phyloP scores from a whole-genome alignment of 2,113 vertebrate species.

The Thalassarche chlororhynchos region DNA sequence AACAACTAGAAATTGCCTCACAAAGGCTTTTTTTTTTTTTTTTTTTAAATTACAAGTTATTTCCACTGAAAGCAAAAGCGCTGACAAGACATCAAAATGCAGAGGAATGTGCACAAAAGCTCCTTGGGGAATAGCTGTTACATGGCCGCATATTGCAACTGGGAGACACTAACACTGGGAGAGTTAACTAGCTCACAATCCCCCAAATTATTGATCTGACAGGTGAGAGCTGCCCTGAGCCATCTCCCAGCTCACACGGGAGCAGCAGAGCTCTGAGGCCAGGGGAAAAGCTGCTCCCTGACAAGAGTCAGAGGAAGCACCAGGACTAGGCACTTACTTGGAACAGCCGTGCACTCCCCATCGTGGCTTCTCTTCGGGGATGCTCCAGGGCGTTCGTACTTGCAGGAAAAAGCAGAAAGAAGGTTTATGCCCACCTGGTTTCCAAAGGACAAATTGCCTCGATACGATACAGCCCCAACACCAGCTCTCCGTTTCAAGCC shows the following conservation, averaged over 20 bases:
- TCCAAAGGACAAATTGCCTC: not conserved
- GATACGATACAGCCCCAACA: accelerated
- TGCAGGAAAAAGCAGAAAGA: slow-evolving; percentile 32
- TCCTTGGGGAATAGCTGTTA: not conserved
- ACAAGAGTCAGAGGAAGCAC: not conserved
- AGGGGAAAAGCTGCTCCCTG: not conserved
- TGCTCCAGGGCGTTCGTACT: slow-evolving; percentile 90
- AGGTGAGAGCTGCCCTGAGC: not conserved
- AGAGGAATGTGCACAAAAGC: not conserved
- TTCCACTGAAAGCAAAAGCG: not conserved
- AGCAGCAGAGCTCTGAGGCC: not conserved
- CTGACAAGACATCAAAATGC: not conserved
- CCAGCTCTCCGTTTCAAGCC: not conserved
- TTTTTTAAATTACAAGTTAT: not conserved
- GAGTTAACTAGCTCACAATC: not conserved
- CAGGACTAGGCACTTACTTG: slow-evolving; percentile 72
- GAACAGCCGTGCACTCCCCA: slow-evolving; percentile 83
- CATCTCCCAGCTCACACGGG: not conserved
- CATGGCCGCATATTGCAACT: accelerated
- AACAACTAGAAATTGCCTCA: not conserved
- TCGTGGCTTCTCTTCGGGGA: slow-evolving; percentile 94
- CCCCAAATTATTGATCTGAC: not conserved
- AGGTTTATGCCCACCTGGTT: not conserved
- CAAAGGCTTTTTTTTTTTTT: not conserved
- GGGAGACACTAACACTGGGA: not conserved